Percentiles rank a stretch among this genome's conserved stretches.
These are phyloP conservation scores for Temnothorax nylanderi DNA, from an alignment of 1,140 invertebrate species.

Conservation along the genomic window DNA sequence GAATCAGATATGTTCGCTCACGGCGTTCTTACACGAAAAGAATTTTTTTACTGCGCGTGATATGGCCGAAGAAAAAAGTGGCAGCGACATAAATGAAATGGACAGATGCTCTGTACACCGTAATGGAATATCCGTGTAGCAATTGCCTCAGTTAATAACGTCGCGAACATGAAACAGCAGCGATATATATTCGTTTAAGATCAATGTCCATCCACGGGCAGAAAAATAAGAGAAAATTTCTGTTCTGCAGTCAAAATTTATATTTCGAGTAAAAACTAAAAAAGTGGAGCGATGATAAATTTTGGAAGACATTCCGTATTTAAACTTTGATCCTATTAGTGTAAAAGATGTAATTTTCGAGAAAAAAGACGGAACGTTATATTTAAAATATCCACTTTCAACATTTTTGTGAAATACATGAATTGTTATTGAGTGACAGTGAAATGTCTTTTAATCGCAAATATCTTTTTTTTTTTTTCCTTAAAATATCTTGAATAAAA, in stretches of 20 bases:
- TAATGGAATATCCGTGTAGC: conserved; percentile 53
- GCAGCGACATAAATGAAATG: neutral
- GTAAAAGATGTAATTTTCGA: neutral
- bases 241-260: neutral
- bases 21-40: neutral
- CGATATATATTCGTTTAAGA: neutral
- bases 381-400: too few relatives aligned
- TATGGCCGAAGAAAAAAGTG: neutral
- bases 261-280: neutral
- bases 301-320: neutral
- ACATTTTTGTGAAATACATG: neutral
- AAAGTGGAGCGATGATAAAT: neutral
- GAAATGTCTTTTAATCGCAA: neutral
- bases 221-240: neutral
- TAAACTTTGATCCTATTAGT: neutral
- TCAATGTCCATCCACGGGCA: neutral
- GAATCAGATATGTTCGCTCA: neutral
- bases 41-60: neutral
- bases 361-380: too few relatives aligned
- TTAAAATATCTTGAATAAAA: conserved; percentile 13
- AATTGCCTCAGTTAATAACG: conserved; percentile 59
- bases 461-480: neutral
- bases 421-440: conserved; percentile 5
- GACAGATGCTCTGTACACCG: neutral
- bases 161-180: neutral